Percentiles rank a stretch among this genome's conserved stretches.
phyloP scores from a whole-genome alignment of 92 coral and sea anemone genomes.

The Micromussa lordhowensis region DNA sequence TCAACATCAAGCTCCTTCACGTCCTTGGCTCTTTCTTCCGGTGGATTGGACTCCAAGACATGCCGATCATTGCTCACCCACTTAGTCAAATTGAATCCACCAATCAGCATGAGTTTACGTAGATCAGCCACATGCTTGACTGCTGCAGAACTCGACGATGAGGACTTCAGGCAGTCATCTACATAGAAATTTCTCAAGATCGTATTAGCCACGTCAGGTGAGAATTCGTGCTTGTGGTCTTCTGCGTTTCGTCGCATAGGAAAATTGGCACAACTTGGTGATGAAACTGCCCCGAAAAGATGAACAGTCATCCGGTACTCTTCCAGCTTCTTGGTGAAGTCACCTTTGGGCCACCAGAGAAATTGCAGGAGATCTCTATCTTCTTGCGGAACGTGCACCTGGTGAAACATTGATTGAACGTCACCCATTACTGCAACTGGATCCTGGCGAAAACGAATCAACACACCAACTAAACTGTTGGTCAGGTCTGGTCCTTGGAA shows the following conservation, averaged over 20 bases:
- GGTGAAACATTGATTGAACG: slow-evolving; percentile 57
- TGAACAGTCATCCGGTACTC: too few relatives aligned
- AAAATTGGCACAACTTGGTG: too few relatives aligned
- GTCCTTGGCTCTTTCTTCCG: slow-evolving; percentile 38
- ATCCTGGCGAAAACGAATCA: slow-evolving; percentile 61
- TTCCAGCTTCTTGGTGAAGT: too few relatives aligned
- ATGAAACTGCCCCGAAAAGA: too few relatives aligned
- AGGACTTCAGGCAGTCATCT: slow-evolving; percentile 63
- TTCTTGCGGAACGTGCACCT: slow-evolving; percentile 51
- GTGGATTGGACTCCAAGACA: slow-evolving; percentile 51
- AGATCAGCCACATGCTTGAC: too few relatives aligned
- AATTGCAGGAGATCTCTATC: slow-evolving; percentile 58
- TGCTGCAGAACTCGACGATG: too few relatives aligned
- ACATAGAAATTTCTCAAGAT: slow-evolving; percentile 55
- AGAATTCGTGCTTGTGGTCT: slow-evolving; percentile 34
- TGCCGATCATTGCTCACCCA: slow-evolving; percentile 42
- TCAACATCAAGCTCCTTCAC: slow-evolving; percentile 40
- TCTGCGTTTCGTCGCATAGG: slow-evolving; percentile 55
- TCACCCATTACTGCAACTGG: slow-evolving; percentile 60
- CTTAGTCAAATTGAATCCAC: background rate
- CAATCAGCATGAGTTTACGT: too few relatives aligned
- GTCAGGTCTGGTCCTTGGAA: slow-evolving; percentile 68
- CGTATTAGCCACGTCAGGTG: slow-evolving; percentile 40
- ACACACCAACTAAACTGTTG: slow-evolving; percentile 59
- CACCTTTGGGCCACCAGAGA: slow-evolving; percentile 54